phyloP scores from a whole-genome alignment of 2,888 invertebrate genomes.

The Tuta absoluta region DNA sequence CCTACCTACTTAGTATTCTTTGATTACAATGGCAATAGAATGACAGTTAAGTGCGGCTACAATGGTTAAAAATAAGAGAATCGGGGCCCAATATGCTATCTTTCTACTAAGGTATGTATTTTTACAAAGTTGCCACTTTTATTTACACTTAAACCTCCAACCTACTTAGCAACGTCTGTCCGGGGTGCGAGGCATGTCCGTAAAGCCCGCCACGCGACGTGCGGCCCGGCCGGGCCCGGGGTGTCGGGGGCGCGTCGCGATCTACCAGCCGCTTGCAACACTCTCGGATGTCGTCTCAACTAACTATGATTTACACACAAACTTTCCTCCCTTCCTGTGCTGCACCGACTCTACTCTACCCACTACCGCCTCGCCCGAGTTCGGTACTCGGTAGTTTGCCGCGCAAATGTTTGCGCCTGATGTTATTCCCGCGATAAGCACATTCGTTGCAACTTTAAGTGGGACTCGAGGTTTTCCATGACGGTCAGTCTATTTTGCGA shows the following conservation, averaged over 20 bases:
- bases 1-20: no score
- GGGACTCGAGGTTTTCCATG: not conserved
- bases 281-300: conserved; percentile 51
- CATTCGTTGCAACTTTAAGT: conserved; percentile 24
- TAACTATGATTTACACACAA: conserved; percentile 63
- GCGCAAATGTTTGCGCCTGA: conserved; percentile 31
- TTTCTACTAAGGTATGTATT: no score
- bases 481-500: conserved; percentile 8
- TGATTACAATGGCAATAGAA: no score
- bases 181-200: not conserved
- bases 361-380: conserved; percentile 43
- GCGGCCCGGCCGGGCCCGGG: not conserved
- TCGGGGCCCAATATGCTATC: no score
- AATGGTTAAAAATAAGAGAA: no score
- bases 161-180: not conserved
- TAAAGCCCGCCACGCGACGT: not conserved
- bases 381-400: conserved; percentile 48
- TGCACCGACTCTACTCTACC: conserved; percentile 34
- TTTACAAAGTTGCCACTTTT: not conserved
- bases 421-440: conserved; percentile 33
- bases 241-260: conserved; percentile 27
- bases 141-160: not conserved
- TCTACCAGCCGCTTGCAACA: conserved; percentile 32
- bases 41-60: no score
- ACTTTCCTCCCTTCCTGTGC: conserved; percentile 54